Base-by-base conservation (phyloP, 2,797 vertebrate species). In the Lerista edwardsae region DNA sequence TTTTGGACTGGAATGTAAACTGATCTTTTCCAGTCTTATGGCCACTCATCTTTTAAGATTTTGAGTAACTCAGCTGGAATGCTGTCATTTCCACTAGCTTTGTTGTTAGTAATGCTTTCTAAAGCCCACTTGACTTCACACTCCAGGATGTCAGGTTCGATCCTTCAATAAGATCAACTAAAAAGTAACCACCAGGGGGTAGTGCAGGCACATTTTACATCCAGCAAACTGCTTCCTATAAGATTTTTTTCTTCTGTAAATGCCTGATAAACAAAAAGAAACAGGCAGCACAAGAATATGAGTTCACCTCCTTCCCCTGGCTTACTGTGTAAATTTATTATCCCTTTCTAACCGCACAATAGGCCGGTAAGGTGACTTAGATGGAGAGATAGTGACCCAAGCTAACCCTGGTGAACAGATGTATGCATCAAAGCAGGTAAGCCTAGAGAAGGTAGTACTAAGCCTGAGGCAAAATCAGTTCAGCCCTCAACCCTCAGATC, bases 111-210 rank as follows among this genome's bases (percentile, higher is more conserved):
- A n/a, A n/a, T n/a, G n/a, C n/a, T n/a, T n/a, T n/a, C n/a, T n/a
- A n/a, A n/a, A n/a, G n/a, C n/a, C n/a, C n/a, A n/a, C n/a, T n/a
- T n/a, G n/a, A n/a, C n/a, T n/a, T n/a, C n/a, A n/a, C n/a, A n/a
- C n/a, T n/a, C n/a, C n/a, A n/a, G n/a, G n/a, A n/a, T n/a, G n/a
- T n/a, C n/a, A n/a, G n/a, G n/a, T n/a, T n/a, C n/a, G n/a, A n/a
- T n/a, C 51, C 51, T 55, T 55, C 51, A 55, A 17, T 55, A 55
- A 15, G 51, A 55, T 15, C 51, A 55, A 55, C 51, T 3, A 55
- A 55, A 55, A 55, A 55, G 51, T 55, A 55, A 55, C 41, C 84
- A 78, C 41, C 55, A 82, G 85, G 55, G 80, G 79, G 85, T 80
- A 71, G 27, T 34, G 27, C 6, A 44, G 36, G 27, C n/a, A 34